Base-by-base conservation (phyloP, 2,888 invertebrate genomes). In the Leptopterna dolabrata region DNA sequence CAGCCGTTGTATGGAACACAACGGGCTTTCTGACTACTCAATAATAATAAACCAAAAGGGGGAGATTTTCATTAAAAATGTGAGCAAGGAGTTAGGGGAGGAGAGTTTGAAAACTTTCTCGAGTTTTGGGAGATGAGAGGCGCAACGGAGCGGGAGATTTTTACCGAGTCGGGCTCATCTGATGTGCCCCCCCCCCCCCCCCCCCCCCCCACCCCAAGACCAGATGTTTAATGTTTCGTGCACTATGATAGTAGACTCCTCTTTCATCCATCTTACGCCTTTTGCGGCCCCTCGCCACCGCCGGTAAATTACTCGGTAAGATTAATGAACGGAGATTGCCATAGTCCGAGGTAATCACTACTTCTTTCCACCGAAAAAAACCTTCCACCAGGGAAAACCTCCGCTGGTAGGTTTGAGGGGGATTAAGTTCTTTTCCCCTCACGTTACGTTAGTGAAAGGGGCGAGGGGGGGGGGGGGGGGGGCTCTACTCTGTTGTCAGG, bases 341-440 rank as follows among this genome's bases (percentile, higher is more conserved):
- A 73, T 73, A 73, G 73, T 73, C 73, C 73, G 73, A 36, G 73
- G 73, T 73, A 73, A 73, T 73, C 73, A 73, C 73, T 73, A 73
- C 73, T 73, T 73, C 73, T 73, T 30, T 73, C 16, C 9, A n/a
- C 36, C n/a, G 16, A 16, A 11, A 55, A n/a, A n/a, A n/a, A n/a
- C 19, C 71, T 71, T 30, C 71, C 14, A 2, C n/a, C 30, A 14
- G 4, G 2, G 36, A 7, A 36, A 36, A 14, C 30, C 30, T 16
- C 0, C n/a, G 73, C 41, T 73, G 41, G 16, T 73, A 11, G 63
- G 63, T 19, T 63, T 63, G 63, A n/a, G 36, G 24, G 63, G 63
- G 24, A 63, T 24, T 24, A 63, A 63, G 63, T 63, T 63, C 24
- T 63, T 63, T 55, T 70, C 36, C 19, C 19, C 73, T n/a, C n/a